Conservation (phyloP, 2,797 vertebrate genomes). For the Danio choprae region DNA sequence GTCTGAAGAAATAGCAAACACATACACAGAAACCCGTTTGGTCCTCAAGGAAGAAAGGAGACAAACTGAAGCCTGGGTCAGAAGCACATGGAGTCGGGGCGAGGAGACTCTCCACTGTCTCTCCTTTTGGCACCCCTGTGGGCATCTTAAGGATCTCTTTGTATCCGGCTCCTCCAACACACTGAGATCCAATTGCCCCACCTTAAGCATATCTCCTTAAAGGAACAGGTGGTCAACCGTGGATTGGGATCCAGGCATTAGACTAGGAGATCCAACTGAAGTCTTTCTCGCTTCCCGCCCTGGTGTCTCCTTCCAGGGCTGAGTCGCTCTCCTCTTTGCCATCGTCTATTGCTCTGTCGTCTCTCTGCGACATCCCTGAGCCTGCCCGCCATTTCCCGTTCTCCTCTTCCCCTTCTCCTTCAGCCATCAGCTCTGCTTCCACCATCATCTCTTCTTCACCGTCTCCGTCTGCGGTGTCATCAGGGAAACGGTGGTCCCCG, state of each 20-base stretch:
- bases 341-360: conserved; percentile 82
- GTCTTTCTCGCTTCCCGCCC: conserved; percentile 88
- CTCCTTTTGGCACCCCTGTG: conserved; percentile 66
- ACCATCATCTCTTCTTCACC: conserved; percentile 87
- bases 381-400: conserved; percentile 91
- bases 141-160: conserved; percentile 61
- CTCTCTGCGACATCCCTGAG: conserved; percentile 83
- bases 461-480: conserved; percentile 77
- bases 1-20: conserved; percentile 57
- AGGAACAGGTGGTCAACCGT: conserved; percentile 53
- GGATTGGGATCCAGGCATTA: conserved; percentile 14
- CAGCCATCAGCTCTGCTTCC: conserved; percentile 76
- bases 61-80: conserved; percentile 51
- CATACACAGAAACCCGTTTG: conserved; percentile 54
- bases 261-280: conserved; percentile 96
- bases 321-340: conserved; percentile 92
- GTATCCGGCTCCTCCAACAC: conserved; percentile 67
- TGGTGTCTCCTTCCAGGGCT: conserved; percentile 84
- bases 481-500: conserved; percentile 79
- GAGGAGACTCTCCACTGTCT: conserved; percentile 56
- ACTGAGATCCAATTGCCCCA: conserved; percentile 69
- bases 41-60: conserved; percentile 56
- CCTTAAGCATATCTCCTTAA: conserved; percentile 63
- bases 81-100: conserved; percentile 40
- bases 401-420: conserved; percentile 80